These are phyloP conservation scores for Ctena decussata DNA, from an alignment of 2,888 invertebrate genomes.

Conservation along the genomic window DNA sequence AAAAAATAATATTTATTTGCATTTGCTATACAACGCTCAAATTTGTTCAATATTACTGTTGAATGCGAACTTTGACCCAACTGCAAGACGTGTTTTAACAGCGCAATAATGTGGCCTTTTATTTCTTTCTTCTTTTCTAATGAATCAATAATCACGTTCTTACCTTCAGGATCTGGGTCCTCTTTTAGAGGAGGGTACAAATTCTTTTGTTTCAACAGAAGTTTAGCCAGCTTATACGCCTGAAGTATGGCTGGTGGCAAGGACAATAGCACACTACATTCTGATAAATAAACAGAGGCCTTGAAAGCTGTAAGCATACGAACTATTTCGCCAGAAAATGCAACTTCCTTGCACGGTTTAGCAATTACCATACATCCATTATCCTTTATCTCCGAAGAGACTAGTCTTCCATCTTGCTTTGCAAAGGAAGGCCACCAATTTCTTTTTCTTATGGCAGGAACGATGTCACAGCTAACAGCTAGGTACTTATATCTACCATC, in stretches of 20 bases:
- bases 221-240: background rate
- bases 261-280: background rate
- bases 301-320: background rate
- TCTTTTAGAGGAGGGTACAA: background rate
- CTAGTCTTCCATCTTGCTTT: background rate
- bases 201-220: background rate
- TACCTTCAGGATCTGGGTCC: background rate
- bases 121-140: too few species aligned
- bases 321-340: background rate
- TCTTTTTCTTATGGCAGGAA: background rate
- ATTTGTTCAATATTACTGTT: too few species aligned
- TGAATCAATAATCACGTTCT: too few species aligned
- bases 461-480: background rate
- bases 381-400: background rate
- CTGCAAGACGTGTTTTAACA: background rate
- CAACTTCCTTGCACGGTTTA: background rate
- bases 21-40: too few species aligned
- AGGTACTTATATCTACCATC: background rate
- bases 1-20: too few species aligned
- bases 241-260: background rate
- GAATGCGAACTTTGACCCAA: background rate
- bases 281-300: background rate
- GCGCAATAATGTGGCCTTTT: background rate
- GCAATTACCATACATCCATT: slow-evolving; percentile 1
- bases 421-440: background rate